Conservation (phyloP, 2,888 invertebrate genomes). For the Pristionchus maxplancki region DNA sequence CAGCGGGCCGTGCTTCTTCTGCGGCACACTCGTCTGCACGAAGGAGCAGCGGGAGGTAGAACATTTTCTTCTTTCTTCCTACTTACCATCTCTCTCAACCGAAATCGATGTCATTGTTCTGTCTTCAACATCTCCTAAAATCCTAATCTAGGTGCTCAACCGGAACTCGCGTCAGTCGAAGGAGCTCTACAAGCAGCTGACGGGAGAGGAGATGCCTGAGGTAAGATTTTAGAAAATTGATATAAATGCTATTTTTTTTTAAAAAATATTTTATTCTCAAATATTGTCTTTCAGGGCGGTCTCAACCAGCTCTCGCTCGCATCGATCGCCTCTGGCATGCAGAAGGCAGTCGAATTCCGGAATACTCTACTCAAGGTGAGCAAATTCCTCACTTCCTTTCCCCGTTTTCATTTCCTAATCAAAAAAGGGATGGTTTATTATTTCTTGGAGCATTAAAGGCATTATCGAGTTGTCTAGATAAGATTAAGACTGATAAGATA, state of each 20-base stretch:
- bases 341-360: conserved; percentile 63
- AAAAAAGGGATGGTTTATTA: not conserved
- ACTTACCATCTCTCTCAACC: too few relatives aligned
- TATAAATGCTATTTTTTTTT: not conserved
- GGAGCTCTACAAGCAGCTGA: conserved; percentile 79
- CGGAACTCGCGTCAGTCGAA: conserved; percentile 62
- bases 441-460: too few relatives aligned
- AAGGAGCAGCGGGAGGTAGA: conserved; percentile 69
- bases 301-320: conserved; percentile 51
- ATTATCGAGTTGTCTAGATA: too few relatives aligned
- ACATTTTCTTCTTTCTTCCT: not conserved
- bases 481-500: too few relatives aligned
- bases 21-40: conserved; percentile 86
- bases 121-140: not conserved
- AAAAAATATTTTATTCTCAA: too few relatives aligned
- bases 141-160: conserved; percentile 59
- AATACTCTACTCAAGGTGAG: conserved; percentile 59
- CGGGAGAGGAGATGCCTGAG: conserved; percentile 62
- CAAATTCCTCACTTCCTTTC: not conserved
- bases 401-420: not conserved
- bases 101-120: not conserved
- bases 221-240: not conserved
- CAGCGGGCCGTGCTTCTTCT: conserved; percentile 95
- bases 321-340: conserved; percentile 53
- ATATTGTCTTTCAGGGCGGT: conserved; percentile 42